Conservation (phyloP, 2,113 vertebrate genomes). For the Heterotilapia buettikoferi region DNA sequence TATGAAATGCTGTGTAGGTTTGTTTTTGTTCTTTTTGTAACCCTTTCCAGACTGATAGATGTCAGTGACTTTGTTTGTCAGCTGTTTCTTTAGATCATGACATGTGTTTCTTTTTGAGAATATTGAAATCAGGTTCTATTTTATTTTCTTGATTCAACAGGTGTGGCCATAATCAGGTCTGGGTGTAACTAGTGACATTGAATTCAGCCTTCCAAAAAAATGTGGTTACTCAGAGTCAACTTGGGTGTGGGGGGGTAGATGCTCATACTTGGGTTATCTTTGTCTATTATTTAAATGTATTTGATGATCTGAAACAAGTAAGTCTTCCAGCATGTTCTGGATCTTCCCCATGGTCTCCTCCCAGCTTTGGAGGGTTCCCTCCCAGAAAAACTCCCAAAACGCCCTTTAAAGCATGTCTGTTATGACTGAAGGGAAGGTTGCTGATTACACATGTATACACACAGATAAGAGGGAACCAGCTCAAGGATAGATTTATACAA, state of each 20-base stretch:
- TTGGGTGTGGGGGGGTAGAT: neutral
- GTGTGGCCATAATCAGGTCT: neutral
- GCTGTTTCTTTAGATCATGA: neutral
- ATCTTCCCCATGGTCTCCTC: neutral
- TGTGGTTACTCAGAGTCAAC: neutral
- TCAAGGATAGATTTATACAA: neutral
- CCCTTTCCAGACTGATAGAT: neutral
- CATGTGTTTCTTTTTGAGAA: neutral
- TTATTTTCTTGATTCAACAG: neutral
- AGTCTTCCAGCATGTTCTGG: neutral
- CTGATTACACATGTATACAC: neutral
- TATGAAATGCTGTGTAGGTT: neutral
- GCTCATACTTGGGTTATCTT: neutral
- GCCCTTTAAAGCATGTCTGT: neutral
- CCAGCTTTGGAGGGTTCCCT: neutral
- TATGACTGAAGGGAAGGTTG: neutral
- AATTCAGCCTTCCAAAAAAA: neutral
- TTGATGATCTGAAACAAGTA: neutral
- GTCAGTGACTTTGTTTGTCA: neutral
- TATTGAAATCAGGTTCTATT: neutral
- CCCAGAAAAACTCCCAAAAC: neutral
- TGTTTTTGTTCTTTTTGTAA: neutral
- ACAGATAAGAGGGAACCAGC: neutral
- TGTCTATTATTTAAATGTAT: neutral
- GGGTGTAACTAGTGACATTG: neutral